Evolutionary conservation across 2,797 vertebrate genomes (phyloP), one percentile per base, ranked within the genome.

Genomic region (Myotis daubentonii): DNA sequence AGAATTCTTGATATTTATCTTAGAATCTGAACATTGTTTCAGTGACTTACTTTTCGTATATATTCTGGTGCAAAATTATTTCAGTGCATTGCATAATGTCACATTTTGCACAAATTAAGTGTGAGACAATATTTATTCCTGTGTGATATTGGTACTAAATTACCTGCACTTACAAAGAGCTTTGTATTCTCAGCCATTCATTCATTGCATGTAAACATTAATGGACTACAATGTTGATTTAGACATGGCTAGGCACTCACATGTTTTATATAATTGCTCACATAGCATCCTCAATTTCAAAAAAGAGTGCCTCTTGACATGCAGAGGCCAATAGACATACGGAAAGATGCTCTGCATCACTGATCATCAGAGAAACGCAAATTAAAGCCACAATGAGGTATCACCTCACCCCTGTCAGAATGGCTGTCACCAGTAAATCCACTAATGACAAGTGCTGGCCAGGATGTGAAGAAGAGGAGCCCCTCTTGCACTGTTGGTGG

Each of bases 251-350:
- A 93, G 28, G 44, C 38, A 72, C 20, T 19, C 13, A 38, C 38
- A 47, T 70, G 6, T 70, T 93, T 95, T 84, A 74, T 82, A 3
- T 85, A 90, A 60, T 51, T 79, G 81, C 55, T 94, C 33, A 30
- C 23, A 44, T 44, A 85, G 44, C 76, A 93, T 70, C 94, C 68
- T 93, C 60, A 70, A 30, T 82, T 85, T 93, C 78, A 94, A 68
- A 82, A 81, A 91, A 84, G 65, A 72, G 87, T 57, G 25, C 28
- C 25, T 92, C 49, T 91, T 74, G 71, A 47, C 71, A 74, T 30
- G 30, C 28, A 47, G 71, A 17, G 71, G 30, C 71, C 71, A 30
- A 30, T 30, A 74, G 71, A 30, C 25, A 74, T 30, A 47, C 47
- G 41, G 30, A 72, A 47, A 51, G 49, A 51, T 17, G 49, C 49